A percentile compares a stretch with the other conserved stretches of the same genome.
Evolutionary conservation across 2,888 invertebrate species (phyloP).

Genomic region (Trachelus tabidus): DNA sequence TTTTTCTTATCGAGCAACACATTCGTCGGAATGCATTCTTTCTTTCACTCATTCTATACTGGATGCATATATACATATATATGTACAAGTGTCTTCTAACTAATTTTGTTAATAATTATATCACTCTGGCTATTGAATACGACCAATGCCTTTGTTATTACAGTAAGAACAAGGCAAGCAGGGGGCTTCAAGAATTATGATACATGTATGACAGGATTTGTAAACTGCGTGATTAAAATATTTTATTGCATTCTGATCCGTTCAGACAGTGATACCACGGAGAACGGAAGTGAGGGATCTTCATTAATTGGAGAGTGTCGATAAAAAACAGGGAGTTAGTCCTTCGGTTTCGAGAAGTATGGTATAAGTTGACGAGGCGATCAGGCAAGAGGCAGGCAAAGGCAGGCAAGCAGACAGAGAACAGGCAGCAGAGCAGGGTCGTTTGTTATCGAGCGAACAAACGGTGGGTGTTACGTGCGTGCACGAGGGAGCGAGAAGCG

Average conservation of each 20-base stretch:
- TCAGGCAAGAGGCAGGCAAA: not conserved
- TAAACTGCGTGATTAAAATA: not conserved
- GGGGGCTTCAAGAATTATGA: not conserved
- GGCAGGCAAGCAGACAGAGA: conserved; percentile 1
- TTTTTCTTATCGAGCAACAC: not conserved
- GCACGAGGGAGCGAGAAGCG: conserved; percentile 28
- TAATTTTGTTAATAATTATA: not conserved
- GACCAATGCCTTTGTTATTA: not conserved
- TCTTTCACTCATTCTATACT: not conserved
- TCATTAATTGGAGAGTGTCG: not conserved
- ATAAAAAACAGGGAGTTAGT: not conserved
- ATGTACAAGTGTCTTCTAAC: not conserved
- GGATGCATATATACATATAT: not conserved
- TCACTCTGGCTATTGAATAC: not conserved
- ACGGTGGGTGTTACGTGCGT: conserved; percentile 29
- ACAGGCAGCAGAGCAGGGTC: conserved; percentile 3
- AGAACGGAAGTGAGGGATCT: not conserved
- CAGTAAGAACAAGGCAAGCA: not conserved
- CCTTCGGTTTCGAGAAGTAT: not conserved
- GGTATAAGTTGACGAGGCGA: not conserved
- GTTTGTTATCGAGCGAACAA: conserved; percentile 6
- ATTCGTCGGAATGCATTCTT: not conserved
- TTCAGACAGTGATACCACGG: not conserved
- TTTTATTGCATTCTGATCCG: not conserved
- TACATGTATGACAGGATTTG: not conserved